phyloP scores from a whole-genome alignment of 2,888 invertebrate species.

The Stomorhina lunata region DNA sequence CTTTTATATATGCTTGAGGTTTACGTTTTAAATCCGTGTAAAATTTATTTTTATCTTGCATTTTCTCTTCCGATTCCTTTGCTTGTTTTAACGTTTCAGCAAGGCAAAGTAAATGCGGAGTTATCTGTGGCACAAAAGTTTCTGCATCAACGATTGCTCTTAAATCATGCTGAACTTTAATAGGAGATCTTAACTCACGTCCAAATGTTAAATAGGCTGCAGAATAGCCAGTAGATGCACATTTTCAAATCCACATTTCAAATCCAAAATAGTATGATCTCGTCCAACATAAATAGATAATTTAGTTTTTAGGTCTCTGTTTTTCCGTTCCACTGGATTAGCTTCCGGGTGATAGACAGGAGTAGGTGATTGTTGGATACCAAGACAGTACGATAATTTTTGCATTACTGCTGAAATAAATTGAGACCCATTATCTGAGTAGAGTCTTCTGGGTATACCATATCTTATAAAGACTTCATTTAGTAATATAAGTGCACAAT shows the following conservation, averaged over 20 bases:
- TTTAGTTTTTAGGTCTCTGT: slow-evolving; percentile 29
- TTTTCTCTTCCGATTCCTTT: slow-evolving; percentile 63
- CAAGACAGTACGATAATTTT: slow-evolving; percentile 60
- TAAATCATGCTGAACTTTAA: slow-evolving; percentile 70
- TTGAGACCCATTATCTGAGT: slow-evolving; percentile 8
- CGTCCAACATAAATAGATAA: background rate
- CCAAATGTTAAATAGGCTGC: slow-evolving; percentile 74
- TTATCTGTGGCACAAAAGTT: slow-evolving; percentile 34
- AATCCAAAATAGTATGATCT: too few species aligned
- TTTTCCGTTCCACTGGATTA: slow-evolving; percentile 71
- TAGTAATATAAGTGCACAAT: slow-evolving; percentile 12
- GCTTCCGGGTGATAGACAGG: slow-evolving; percentile 75
- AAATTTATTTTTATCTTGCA: slow-evolving; percentile 68
- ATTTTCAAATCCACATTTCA: slow-evolving; percentile 73
- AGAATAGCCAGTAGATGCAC: slow-evolving; percentile 69
- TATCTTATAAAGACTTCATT: slow-evolving; percentile 33
- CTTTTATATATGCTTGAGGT: background rate
- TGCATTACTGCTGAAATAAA: slow-evolving; percentile 71
- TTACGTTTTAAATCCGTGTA: slow-evolving; percentile 29
- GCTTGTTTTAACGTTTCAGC: slow-evolving; percentile 13
- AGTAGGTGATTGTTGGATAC: slow-evolving; percentile 48
- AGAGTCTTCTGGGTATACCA: slow-evolving; percentile 3
- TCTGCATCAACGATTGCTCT: slow-evolving; percentile 67
- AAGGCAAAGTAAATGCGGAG: slow-evolving; percentile 16
- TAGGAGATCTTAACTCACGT: slow-evolving; percentile 71